phyloP scores from a whole-genome alignment of 2,113 vertebrate species.

The Oriolus oriolus region DNA sequence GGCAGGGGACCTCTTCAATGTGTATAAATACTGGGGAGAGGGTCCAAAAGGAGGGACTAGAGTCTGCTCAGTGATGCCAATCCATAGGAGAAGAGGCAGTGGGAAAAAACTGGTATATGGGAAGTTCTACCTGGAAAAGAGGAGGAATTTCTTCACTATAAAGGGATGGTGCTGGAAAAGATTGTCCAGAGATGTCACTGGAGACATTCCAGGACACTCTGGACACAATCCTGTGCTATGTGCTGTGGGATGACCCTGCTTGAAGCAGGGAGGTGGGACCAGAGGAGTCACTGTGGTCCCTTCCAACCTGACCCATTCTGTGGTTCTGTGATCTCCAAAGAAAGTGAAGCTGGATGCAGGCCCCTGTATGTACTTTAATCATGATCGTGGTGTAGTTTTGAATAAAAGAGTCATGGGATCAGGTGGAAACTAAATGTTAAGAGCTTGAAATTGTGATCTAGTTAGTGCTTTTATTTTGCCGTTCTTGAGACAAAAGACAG shows the following conservation, averaged over 20 bases:
- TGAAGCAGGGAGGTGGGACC: background rate
- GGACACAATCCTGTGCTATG: background rate
- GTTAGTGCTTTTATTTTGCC: background rate
- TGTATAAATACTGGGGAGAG: too few species aligned
- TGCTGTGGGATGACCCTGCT: background rate
- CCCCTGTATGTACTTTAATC: accelerated
- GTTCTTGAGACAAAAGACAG: background rate
- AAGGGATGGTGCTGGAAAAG: background rate
- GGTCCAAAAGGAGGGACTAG: background rate
- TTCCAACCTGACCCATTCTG: background rate
- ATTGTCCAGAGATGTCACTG: too few species aligned
- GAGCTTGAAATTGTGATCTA: background rate
- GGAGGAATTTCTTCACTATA: background rate
- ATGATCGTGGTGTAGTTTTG: background rate
- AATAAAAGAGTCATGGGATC: background rate
- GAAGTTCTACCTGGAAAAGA: background rate
- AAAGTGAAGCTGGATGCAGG: background rate
- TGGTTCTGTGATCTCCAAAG: background rate
- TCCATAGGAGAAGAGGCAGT: background rate
- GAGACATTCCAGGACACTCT: background rate
- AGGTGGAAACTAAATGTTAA: background rate
- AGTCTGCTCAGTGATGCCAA: background rate
- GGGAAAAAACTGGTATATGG: background rate
- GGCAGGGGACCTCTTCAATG: background rate
- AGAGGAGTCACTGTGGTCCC: too few species aligned